A percentile compares a stretch with the other conserved stretches of the same genome.
phyloP scores from a whole-genome alignment of 2,888 invertebrate genomes.

The Trimorus sp. region DNA sequence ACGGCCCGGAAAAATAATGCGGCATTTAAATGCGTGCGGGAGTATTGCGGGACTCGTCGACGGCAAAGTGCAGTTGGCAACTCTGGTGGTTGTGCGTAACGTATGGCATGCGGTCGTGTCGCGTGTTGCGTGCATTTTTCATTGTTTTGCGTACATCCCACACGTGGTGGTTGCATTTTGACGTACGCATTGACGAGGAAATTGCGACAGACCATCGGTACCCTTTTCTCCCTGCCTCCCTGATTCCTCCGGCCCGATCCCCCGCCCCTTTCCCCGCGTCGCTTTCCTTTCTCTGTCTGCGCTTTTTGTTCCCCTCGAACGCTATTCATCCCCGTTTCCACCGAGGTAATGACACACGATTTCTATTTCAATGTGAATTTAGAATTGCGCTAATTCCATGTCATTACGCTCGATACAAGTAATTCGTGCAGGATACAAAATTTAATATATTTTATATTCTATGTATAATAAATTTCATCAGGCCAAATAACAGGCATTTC shows the following conservation, averaged over 20 bases:
- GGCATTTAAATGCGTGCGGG: slow-evolving; percentile 33
- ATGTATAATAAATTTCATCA: slow-evolving; percentile 54
- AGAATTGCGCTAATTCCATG: slow-evolving; percentile 48
- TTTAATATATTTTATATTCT: slow-evolving; percentile 44
- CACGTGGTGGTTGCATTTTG: slow-evolving; percentile 67
- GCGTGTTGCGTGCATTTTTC: slow-evolving; percentile 73
- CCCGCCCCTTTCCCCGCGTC: slow-evolving; percentile 19
- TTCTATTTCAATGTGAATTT: slow-evolving; percentile 55
- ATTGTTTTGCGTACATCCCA: slow-evolving; percentile 72
- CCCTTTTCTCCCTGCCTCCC: slow-evolving; percentile 34
- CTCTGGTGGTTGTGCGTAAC: slow-evolving; percentile 45
- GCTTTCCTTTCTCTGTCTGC: slow-evolving; percentile 42
- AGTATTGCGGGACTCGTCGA: slow-evolving; percentile 35
- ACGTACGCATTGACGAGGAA: slow-evolving; percentile 76
- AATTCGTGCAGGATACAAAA: slow-evolving; percentile 41
- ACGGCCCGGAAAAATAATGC: slow-evolving; percentile 36
- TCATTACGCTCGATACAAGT: slow-evolving; percentile 24
- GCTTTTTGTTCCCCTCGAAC: slow-evolving; percentile 42
- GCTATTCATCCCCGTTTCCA: slow-evolving; percentile 54
- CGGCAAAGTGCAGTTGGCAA: slow-evolving; percentile 54
- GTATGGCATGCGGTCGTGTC: slow-evolving; percentile 59
- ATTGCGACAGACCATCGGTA: slow-evolving; percentile 70
- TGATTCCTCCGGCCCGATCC: slow-evolving; percentile 26
- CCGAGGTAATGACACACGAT: slow-evolving; percentile 51
- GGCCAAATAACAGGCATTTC: slow-evolving; percentile 37